phyloP scores from a whole-genome alignment of 2,888 invertebrate genomes.

The Augochlorella aurata region DNA sequence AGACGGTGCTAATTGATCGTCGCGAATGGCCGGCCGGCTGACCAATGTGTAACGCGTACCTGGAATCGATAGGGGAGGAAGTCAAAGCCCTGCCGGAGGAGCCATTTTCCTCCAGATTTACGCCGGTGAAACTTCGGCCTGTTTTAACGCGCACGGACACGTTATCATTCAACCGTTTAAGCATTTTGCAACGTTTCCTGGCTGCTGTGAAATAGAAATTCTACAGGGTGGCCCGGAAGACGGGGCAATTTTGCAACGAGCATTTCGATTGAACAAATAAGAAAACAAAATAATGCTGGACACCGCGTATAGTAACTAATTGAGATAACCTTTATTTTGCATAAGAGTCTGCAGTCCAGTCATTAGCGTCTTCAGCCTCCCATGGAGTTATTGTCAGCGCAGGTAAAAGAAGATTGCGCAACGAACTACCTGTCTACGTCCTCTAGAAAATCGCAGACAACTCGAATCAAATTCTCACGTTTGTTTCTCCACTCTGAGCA shows the following conservation, averaged over 20 bases:
- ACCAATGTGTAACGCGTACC: conserved; percentile 25
- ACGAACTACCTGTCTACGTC: not conserved
- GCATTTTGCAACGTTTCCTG: no score
- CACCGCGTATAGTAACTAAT: no score
- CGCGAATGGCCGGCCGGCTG: not conserved
- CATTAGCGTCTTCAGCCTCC: no score
- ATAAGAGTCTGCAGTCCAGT: no score
- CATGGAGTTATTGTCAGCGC: no score
- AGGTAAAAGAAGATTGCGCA: no score
- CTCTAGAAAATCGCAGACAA: not conserved
- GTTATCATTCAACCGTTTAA: not conserved
- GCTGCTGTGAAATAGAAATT: no score
- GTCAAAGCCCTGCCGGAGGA: conserved; percentile 52
- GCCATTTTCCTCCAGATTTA: conserved; percentile 33
- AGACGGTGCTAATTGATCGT: conserved; percentile 32
- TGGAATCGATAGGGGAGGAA: conserved; percentile 52
- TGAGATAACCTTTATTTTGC: no score
- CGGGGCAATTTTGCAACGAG: no score
- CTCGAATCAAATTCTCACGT: not conserved
- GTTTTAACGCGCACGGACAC: not conserved
- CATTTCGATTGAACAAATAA: no score
- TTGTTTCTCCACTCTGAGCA: not conserved
- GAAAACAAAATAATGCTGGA: no score
- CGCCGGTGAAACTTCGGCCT: not conserved
- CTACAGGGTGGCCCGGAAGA: no score